These are phyloP conservation scores for Carduelis carduelis DNA, from an alignment of 2,797 vertebrate species.

Conservation along the genomic window DNA sequence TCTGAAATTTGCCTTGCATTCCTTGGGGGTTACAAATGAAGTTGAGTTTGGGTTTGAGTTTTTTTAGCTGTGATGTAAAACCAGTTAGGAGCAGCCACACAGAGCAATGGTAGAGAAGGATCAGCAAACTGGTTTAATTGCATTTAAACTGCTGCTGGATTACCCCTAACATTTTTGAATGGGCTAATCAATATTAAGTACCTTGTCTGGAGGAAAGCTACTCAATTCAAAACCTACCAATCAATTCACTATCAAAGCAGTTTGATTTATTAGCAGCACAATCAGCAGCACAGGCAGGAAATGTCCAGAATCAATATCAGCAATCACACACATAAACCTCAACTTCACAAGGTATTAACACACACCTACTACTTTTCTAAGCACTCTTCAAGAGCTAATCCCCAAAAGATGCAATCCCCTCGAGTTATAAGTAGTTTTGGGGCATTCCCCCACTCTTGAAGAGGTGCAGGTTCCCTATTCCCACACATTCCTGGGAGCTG, in stretches of 20 bases:
- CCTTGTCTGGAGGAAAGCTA: neutral
- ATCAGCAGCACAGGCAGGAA: neutral
- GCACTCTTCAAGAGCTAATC: neutral
- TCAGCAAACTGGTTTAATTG: neutral
- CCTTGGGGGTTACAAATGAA: neutral
- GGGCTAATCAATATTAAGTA: neutral
- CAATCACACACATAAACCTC: neutral
- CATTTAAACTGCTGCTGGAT: neutral
- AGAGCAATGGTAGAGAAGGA: neutral
- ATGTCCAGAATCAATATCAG: neutral
- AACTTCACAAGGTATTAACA: neutral
- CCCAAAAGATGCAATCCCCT: neutral
- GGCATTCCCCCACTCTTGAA: accelerated
- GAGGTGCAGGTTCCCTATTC: neutral
- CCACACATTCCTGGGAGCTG: neutral
- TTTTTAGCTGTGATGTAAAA: neutral
- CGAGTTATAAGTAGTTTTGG: accelerated
- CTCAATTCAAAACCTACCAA: neutral
- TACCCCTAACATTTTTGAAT: neutral
- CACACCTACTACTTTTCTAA: neutral
- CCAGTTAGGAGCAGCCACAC: neutral
- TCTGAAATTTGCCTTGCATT: neutral
- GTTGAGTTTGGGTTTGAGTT: accelerated
- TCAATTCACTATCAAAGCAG: neutral
- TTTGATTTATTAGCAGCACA: neutral